These are phyloP conservation scores for Orthosia cruda DNA, from an alignment of 2,888 invertebrate genomes.

Conservation along the genomic window DNA sequence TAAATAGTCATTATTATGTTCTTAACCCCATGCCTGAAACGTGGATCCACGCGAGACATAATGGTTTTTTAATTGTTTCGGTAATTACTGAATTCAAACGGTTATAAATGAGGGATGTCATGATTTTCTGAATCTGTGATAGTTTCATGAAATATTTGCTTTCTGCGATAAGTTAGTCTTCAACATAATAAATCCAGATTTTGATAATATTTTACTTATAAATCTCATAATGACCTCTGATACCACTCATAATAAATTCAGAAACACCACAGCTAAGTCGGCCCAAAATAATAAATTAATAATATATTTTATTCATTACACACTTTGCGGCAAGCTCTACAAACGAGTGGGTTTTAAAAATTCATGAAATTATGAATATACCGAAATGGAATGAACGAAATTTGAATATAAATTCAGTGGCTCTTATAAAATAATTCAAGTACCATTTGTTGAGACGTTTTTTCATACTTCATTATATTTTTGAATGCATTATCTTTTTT, in stretches of 20 bases:
- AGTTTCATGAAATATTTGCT: too few species aligned
- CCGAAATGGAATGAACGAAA: constrained; percentile 55
- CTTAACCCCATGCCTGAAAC: too few species aligned
- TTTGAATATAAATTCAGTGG: constrained; percentile 60
- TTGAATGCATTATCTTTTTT: constrained; percentile 21
- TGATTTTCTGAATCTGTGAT: too few species aligned
- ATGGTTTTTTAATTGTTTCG: too few species aligned
- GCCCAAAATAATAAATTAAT: constrained; percentile 52
- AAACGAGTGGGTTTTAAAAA: constrained; percentile 57
- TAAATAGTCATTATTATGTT: too few species aligned
- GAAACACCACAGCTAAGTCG: constrained; percentile 10
- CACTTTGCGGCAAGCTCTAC: constrained; percentile 44
- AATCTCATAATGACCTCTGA: neutral
- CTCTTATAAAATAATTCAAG: constrained; percentile 52
- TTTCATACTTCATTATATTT: constrained; percentile 26
- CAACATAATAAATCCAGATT: neutral
- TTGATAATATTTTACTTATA: neutral
- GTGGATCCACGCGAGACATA: too few species aligned
- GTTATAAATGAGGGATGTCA: neutral
- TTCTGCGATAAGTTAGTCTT: neutral
- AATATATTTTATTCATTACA: constrained; percentile 58
- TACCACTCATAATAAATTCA: neutral
- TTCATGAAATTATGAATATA: constrained; percentile 61
- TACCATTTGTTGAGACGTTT: constrained; percentile 25
- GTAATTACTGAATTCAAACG: too few species aligned